phyloP scores from a whole-genome alignment of 2,888 invertebrate genomes.

The Cotesia congregata region DNA sequence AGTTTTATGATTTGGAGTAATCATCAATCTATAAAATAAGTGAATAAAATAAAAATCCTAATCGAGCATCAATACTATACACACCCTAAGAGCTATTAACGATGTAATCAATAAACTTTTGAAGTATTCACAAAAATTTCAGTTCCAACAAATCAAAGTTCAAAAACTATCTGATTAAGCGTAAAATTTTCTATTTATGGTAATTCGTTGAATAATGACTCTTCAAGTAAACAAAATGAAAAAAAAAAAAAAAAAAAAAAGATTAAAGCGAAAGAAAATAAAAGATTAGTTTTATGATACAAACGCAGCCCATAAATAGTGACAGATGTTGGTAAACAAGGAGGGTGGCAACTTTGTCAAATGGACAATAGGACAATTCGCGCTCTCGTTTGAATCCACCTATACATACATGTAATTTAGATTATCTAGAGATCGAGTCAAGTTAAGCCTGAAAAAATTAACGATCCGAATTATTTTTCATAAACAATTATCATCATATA shows the following conservation, averaged over 20 bases:
- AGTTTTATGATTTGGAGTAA: too few species aligned
- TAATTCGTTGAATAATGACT: neutral
- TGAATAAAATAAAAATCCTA: too few species aligned
- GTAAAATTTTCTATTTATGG: neutral
- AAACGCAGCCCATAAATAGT: conserved; percentile 56
- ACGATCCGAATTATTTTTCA: neutral
- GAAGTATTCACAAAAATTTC: neutral
- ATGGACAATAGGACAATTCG: conserved; percentile 64
- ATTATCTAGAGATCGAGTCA: conserved; percentile 5
- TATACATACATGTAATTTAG: conserved; percentile 9
- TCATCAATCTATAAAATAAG: too few species aligned
- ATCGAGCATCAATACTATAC: too few species aligned
- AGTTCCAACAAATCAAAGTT: neutral
- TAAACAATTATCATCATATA: neutral
- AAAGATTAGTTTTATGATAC: conserved; percentile 31
- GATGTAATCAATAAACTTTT: too few species aligned
- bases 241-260: neutral
- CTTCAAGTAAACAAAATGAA: conserved; percentile 1
- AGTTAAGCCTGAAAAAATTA: neutral
- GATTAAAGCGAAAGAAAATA: conserved; percentile 17
- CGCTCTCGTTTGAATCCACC: conserved; percentile 51
- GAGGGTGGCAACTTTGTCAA: conserved; percentile 64
- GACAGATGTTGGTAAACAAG: conserved; percentile 69
- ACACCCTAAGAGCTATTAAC: too few species aligned
- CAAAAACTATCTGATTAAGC: neutral